A percentile compares a stretch with the other conserved stretches of the same genome.
Evolutionary conservation across 2,113 vertebrate genomes (phyloP).

Genomic region (Petromus typicus): DNA sequence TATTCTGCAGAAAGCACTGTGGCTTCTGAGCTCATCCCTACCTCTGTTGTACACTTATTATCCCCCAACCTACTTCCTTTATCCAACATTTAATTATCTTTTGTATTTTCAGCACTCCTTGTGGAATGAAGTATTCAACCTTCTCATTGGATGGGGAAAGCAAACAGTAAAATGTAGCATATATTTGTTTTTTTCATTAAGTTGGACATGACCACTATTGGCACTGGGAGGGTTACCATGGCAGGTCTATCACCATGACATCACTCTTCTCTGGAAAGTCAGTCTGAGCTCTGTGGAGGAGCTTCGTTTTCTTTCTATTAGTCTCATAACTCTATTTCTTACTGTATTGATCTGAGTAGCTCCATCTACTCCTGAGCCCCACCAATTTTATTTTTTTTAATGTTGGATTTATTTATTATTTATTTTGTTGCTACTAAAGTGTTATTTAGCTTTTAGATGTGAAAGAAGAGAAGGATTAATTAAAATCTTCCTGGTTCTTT

Average conservation of each 20-base stretch:
- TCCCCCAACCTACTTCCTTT: neutral
- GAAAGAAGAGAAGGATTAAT: conserved; percentile 54
- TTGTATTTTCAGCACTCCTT: conserved; percentile 17
- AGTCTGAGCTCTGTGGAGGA: neutral
- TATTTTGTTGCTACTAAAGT: conserved; percentile 28
- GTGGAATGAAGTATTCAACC: conserved; percentile 64
- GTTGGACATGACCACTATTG: conserved; percentile 11
- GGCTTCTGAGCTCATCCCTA: neutral
- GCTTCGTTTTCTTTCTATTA: conserved; percentile 65
- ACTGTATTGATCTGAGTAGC: conserved; percentile 60
- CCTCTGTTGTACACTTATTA: fast-evolving
- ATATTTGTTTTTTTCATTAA: conserved; percentile 77
- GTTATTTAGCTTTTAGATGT: conserved; percentile 59
- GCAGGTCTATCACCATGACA: neutral
- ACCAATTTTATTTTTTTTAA: conserved; percentile 61
- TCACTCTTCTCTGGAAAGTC: neutral
- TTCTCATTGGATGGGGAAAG: conserved; percentile 42
- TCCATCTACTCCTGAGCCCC: conserved; percentile 24
- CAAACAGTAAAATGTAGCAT: conserved; percentile 49
- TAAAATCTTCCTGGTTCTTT: conserved; percentile 43
- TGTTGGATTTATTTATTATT: conserved; percentile 17
- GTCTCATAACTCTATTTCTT: conserved; percentile 65
- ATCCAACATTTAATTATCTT: conserved; percentile 54
- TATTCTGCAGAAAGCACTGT: neutral
- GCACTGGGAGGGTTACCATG: neutral